phyloP scores from a whole-genome alignment of 1,140 invertebrate genomes.

The Heliconius eleuchia region DNA sequence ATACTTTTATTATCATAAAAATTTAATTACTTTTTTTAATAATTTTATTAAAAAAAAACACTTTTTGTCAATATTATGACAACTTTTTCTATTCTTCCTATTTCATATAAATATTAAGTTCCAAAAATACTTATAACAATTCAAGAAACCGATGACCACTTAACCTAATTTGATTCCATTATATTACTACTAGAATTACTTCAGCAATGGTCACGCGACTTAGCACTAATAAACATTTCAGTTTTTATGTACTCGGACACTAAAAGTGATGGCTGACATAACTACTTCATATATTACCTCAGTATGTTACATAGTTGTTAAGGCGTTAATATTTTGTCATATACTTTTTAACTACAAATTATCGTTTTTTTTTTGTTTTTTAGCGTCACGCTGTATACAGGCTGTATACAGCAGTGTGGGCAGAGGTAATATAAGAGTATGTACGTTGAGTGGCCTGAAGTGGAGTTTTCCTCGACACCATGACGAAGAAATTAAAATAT shows the following conservation, averaged over 20 bases:
- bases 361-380: too few species aligned
- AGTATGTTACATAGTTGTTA: not conserved
- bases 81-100: not conserved
- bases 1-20: too few species aligned
- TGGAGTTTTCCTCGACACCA: too few species aligned
- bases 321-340: not conserved
- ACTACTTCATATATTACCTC: not conserved
- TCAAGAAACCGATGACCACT: conserved; percentile 46
- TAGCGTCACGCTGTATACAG: too few species aligned
- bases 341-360: not conserved
- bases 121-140: conserved; percentile 11
- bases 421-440: too few species aligned
- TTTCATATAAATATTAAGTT: not conserved
- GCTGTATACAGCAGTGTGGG: too few species aligned
- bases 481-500: too few species aligned
- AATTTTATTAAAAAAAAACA: too few species aligned
- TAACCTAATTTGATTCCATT: conserved; percentile 52
- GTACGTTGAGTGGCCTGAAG: too few species aligned
- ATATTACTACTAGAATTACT: conserved; percentile 36
- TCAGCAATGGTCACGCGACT: conserved; percentile 42
- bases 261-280: not conserved
- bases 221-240: conserved; percentile 11
- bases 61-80: not conserved
- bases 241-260: not conserved
- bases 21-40: too few species aligned